These are phyloP conservation scores for Dryomyza anilis DNA, from an alignment of 2,888 invertebrate genomes.

Conservation along the genomic window DNA sequence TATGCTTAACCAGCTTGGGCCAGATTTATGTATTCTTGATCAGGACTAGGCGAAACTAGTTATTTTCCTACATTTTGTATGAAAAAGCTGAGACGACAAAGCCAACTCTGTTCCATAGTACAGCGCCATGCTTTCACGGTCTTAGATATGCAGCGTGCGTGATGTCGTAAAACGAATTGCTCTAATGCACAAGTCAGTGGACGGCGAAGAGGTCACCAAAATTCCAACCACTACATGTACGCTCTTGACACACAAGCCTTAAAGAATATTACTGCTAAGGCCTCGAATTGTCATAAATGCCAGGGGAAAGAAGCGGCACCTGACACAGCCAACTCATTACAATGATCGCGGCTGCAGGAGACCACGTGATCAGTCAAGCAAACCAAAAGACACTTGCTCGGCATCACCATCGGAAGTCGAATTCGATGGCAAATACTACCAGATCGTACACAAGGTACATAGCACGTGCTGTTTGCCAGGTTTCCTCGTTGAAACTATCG, in stretches of 20 bases:
- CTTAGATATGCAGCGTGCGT: constrained; percentile 22
- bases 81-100: too few relatives aligned
- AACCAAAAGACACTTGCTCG: constrained; percentile 13
- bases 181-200: constrained; percentile 32
- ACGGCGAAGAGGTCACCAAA: background rate
- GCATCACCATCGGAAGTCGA: constrained; percentile 13
- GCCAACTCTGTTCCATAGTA: background rate
- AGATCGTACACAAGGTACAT: background rate
- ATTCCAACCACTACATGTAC: constrained; percentile 11
- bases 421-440: background rate
- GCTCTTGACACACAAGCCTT: constrained; percentile 15
- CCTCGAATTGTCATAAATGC: background rate
- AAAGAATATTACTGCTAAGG: background rate
- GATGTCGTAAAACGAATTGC: constrained; percentile 28
- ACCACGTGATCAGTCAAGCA: constrained; percentile 1
- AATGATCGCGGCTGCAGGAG: constrained; percentile 6
- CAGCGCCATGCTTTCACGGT: constrained; percentile 7
- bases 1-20: too few relatives aligned
- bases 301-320: constrained; percentile 14
- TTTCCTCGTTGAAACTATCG: constrained; percentile 30
- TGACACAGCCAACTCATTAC: constrained; percentile 25
- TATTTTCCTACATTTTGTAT: too few relatives aligned
- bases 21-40: too few relatives aligned
- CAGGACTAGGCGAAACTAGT: too few relatives aligned
- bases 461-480: constrained; percentile 37